phyloP scores from a whole-genome alignment of 2,113 vertebrate genomes.

The Menura novaehollandiae region DNA sequence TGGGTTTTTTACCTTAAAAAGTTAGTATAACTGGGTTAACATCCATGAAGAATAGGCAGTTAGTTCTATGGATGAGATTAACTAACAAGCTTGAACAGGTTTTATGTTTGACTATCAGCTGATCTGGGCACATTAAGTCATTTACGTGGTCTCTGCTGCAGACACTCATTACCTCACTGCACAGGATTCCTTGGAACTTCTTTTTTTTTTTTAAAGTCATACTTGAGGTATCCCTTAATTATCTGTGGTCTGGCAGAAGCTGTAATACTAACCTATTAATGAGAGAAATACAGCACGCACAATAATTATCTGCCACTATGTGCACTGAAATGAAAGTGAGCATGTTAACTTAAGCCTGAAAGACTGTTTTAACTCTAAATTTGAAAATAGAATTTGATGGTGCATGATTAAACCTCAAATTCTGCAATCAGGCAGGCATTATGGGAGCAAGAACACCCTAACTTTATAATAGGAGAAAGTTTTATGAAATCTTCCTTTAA shows the following conservation, averaged over 20 bases:
- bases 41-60: conserved; percentile 21
- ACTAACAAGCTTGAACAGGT: neutral
- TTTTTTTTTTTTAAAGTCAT: neutral
- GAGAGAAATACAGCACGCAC: neutral
- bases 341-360: neutral
- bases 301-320: conserved; percentile 8
- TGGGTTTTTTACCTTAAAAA: neutral
- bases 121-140: neutral
- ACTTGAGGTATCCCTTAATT: conserved; percentile 34
- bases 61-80: neutral
- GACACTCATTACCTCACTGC: neutral
- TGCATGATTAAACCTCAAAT: conserved; percentile 5
- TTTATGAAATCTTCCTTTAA: neutral
- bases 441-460: neutral
- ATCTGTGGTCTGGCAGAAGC: conserved; percentile 28
- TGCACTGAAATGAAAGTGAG: neutral
- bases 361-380: conserved; percentile 4
- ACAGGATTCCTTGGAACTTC: neutral
- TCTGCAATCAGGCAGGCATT: neutral
- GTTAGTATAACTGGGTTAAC: neutral
- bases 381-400: conserved; percentile 31
- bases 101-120: conserved; percentile 17
- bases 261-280: conserved; percentile 27
- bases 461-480: neutral
- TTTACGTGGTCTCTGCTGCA: neutral